Evolutionary conservation across 1,140 invertebrate genomes (phyloP), one percentile per base, ranked within the genome.

Genomic region (Melanaphis sacchari): DNA sequence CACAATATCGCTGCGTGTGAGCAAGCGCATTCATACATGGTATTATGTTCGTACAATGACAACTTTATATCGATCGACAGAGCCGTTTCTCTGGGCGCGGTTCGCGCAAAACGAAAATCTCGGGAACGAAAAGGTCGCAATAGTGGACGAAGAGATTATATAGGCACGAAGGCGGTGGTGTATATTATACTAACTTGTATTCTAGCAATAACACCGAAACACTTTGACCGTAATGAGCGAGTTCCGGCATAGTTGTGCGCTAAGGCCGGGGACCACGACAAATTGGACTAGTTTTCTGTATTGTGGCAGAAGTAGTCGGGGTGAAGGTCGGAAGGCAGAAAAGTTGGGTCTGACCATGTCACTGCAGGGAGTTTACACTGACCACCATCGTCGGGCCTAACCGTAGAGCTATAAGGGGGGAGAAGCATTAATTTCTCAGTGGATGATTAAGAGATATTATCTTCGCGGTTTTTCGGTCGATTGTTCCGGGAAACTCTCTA

Each of bases 261-360:
- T 46, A 87, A 87, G 85, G 85, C 85, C 31, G 31, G n/a, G 2
- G n/a, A 52, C 87, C 87, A 3, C 87, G 87, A 89, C 87, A 52
- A 52, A 89, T 89, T 52, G 87, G 87, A 89, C 46, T 89, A 89
- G 87, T 89, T 89, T 89, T 89, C 36, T 46, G 46, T 36, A 8
- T 15, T 43, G 26, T 36, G 36, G 87, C 22, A 38, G n/a, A 43
- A 46, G 84, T 40, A 6, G 31, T 85, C 15, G 84, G 40, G 81
- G 81, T n/a, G 59, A 76, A 76, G n/a, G 59, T 76, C 59, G 82
- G 22, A 38, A 40, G 9, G 82, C 38, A 40, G 41, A n/a, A 88
- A 46, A 88, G 85, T 88, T 88, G 46, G 26, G 84, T 31, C 41
- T 40, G 41, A 43, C 84, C 41, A 24, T 40, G 36, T 84, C 38